phyloP scores from a whole-genome alignment of 2,797 vertebrate species.

The Mionectes olivaceus region DNA sequence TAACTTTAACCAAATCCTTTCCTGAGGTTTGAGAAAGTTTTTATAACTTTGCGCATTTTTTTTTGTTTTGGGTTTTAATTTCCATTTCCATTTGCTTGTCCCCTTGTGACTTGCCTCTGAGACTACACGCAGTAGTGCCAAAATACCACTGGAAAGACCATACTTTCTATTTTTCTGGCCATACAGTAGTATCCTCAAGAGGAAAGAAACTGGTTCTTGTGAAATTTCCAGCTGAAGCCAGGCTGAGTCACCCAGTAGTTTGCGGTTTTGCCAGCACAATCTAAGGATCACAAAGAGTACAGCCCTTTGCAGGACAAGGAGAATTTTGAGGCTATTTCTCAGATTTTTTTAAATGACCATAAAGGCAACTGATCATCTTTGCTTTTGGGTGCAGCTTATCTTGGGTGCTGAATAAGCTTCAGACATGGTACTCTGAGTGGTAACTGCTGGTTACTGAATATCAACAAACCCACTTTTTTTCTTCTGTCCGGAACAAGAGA shows the following conservation, averaged over 20 bases:
- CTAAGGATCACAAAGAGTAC: not conserved
- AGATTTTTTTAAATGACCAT: not conserved
- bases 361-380: not conserved
- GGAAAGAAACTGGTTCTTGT: not conserved
- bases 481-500: not conserved
- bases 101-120: not conserved
- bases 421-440: not conserved
- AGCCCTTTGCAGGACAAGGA: not conserved
- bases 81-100: not conserved
- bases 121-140: not conserved
- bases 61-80: not conserved
- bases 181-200: not conserved
- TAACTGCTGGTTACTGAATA: not conserved
- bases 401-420: not conserved
- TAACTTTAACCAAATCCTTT: not conserved
- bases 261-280: not conserved
- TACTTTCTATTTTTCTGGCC: not conserved
- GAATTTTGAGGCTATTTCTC: not conserved
- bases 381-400: not conserved
- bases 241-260: not conserved
- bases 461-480: not conserved
- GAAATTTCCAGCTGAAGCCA: not conserved
- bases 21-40: not conserved
- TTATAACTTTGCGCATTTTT: not conserved
- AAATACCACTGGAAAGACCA: not conserved